Base-by-base conservation (phyloP, 2,797 vertebrate genomes). In the Neosalanx taihuensis region DNA sequence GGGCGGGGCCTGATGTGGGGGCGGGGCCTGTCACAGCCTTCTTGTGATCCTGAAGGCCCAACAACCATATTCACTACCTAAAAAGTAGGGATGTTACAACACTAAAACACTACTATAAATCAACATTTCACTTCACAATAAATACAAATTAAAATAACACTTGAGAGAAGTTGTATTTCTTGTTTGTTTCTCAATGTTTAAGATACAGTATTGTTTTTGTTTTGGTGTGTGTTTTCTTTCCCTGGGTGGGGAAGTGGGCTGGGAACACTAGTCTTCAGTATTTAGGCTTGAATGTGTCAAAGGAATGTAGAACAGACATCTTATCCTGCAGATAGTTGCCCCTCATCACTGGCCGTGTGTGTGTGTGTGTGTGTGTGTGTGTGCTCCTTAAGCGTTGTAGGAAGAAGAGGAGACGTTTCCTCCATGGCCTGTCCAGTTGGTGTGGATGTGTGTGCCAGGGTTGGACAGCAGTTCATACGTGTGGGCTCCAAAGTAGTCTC, bases 401-500 rank as follows among this genome's bases (percentile, higher is more conserved):
- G 97, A 93, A 0, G 97, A 97, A 1, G 97, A 98, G 0, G 96
- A 97, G 77, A 99, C 94, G 0, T 81, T 96, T 78, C 97, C 97
- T 0, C 97, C 97, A 0, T 94, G 94, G 59, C 97, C 97, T 0
- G 98, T 99, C 98, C 97, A 99, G 89, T 99, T 98, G 37, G 97
- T 99, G 83, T 99, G 97, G 89, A 97, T 82, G 72, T 92, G 96
- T 0, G 80, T 78, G 1, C 97, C 97, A 0, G 97, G 97, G 12
- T 93, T 92, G 3, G 92, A 91, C 35, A 96, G 86, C 5, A 99
- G 90, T 76, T 99, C 97, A 0, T 99, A 99, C 0, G 97, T 99
- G 77, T 99, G 97, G 0, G 97, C 98, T 60, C 98, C 98, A 4
- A 99, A 99, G 88, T 98, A 99, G 82, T 99, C 97, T 4, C 97